These are phyloP conservation scores for Catharus minimus DNA, from an alignment of 2,113 vertebrate species.

Conservation along the genomic window DNA sequence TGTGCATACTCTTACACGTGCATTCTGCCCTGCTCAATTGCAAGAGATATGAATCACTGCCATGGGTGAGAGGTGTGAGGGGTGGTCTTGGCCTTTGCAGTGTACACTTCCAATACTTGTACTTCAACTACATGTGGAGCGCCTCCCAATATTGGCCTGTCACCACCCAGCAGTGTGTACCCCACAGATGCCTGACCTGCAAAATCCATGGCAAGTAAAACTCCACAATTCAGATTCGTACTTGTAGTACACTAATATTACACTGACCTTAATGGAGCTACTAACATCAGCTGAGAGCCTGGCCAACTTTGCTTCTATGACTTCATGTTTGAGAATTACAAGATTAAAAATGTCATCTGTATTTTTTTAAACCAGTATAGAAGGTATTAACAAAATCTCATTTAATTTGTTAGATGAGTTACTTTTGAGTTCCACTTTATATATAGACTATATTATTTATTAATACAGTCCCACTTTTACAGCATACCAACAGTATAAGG, in stretches of 20 bases:
- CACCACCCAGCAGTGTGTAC: background rate
- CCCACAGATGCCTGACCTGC: background rate
- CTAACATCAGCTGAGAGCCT: background rate
- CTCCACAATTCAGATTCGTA: background rate
- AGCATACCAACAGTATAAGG: background rate
- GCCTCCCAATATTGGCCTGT: background rate
- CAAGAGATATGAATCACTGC: background rate
- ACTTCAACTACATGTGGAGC: background rate
- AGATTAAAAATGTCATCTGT: background rate
- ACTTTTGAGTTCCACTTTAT: background rate
- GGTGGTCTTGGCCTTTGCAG: background rate
- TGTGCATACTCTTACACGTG: fast-evolving
- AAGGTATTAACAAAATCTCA: background rate
- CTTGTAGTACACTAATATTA: background rate
- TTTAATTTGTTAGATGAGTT: background rate
- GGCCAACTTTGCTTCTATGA: background rate
- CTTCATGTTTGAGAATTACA: background rate
- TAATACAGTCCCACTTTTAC: background rate
- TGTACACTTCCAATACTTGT: background rate
- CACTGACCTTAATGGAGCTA: background rate
- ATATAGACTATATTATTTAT: background rate
- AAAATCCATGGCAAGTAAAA: background rate
- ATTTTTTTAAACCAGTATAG: background rate
- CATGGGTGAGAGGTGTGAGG: background rate
- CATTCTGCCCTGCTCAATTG: background rate